phyloP scores from a whole-genome alignment of 2,888 invertebrate genomes.

The Tetragonisca angustula region DNA sequence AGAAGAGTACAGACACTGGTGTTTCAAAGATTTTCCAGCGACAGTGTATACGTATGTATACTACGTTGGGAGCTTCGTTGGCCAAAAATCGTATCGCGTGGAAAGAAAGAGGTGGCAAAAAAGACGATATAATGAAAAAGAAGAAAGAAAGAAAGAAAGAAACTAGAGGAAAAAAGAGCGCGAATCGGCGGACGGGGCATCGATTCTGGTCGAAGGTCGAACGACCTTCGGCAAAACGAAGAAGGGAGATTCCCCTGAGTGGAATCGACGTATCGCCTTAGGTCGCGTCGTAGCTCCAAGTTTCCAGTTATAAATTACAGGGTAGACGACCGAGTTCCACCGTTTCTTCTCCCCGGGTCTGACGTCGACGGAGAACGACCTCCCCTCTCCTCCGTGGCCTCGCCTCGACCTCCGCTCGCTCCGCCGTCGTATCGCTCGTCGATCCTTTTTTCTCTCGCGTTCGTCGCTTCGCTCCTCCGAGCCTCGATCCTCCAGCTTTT shows the following conservation, averaged over 20 bases:
- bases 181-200: conserved; percentile 54
- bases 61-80: no score
- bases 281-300: conserved; percentile 74
- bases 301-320: conserved; percentile 75
- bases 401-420: background rate
- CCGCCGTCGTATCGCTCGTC: background rate
- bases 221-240: conserved; percentile 67
- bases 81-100: no score
- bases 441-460: conserved; percentile 26
- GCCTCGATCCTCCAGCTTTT: conserved; percentile 18
- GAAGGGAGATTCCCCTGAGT: conserved; percentile 66
- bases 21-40: no score
- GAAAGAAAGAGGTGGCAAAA: no score
- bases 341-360: conserved; percentile 54
- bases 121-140: no score
- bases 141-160: background rate
- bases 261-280: conserved; percentile 75
- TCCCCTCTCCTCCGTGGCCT: background rate
- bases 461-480: conserved; percentile 9
- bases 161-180: background rate
- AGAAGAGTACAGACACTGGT: no score
- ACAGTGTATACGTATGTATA: no score
- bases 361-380: conserved; percentile 30
- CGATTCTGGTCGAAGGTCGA: conserved; percentile 72
- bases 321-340: conserved; percentile 75